Percentiles rank a stretch among this genome's conserved stretches.
Conservation (phyloP, 2,113 vertebrate genomes). For the Galeopterus variegatus region DNA sequence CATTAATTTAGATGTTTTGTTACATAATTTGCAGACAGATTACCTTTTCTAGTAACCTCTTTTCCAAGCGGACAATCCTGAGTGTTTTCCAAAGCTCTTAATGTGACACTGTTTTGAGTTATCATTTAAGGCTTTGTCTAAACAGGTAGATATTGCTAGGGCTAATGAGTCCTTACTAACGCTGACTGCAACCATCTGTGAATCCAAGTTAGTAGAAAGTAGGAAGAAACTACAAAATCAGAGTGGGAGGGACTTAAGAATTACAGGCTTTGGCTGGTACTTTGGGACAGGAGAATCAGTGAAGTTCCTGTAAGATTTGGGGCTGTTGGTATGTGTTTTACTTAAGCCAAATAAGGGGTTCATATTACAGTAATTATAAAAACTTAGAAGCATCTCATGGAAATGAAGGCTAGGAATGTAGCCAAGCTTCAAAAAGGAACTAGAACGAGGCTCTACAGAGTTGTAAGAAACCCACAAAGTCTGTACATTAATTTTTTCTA, state of each 20-base stretch:
- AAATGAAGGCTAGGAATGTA: slow-evolving; percentile 45
- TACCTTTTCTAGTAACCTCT: slow-evolving; percentile 27
- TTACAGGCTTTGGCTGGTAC: not conserved
- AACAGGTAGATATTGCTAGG: not conserved
- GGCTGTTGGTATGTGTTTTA: not conserved
- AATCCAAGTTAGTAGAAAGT: slow-evolving; percentile 33
- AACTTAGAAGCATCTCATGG: slow-evolving; percentile 31
- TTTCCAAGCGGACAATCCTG: not conserved
- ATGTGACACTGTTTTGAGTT: slow-evolving; percentile 52
- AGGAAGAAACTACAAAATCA: slow-evolving; percentile 39
- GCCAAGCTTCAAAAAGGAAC: slow-evolving; percentile 45
- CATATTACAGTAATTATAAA: slow-evolving; percentile 17
- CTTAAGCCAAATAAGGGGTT: slow-evolving; percentile 21
- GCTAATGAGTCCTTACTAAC: not conserved
- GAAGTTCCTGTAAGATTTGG: slow-evolving; percentile 13
- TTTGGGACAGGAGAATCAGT: not conserved
- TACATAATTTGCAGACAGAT: not conserved
- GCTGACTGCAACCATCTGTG: not conserved
- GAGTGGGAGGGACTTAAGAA: not conserved
- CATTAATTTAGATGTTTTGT: slow-evolving; percentile 29
- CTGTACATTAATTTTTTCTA: not conserved
- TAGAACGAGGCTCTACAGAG: not conserved
- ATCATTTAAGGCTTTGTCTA: slow-evolving; percentile 60
- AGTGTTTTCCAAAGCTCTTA: slow-evolving; percentile 31
- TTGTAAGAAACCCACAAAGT: not conserved